Percentiles rank a stretch among this genome's conserved stretches.
These are phyloP conservation scores for Microcebus jonahi DNA, from an alignment of 2,113 vertebrate species.

Conservation along the genomic window DNA sequence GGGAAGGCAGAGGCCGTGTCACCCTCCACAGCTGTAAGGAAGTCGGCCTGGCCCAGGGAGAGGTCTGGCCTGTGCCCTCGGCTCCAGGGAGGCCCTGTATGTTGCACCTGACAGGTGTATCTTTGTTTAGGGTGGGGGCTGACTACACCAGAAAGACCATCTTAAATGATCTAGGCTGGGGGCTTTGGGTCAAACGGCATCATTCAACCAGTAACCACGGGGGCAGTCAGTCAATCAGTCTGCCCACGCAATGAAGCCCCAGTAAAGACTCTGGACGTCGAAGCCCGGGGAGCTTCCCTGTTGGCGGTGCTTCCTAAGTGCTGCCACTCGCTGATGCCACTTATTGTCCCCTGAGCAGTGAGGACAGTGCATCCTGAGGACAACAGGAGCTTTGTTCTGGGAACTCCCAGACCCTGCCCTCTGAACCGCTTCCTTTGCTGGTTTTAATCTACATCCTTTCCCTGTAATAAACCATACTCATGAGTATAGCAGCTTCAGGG, in stretches of 20 bases:
- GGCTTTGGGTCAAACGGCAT: not conserved
- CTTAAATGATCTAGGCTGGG: not conserved
- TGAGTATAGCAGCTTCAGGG: no score
- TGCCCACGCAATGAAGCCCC: not conserved
- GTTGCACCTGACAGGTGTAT: not conserved
- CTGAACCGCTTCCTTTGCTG: not conserved
- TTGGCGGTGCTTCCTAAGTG: not conserved
- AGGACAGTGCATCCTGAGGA: not conserved
- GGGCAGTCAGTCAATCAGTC: no score
- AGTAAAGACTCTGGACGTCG: not conserved
- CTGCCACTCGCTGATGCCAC: not conserved
- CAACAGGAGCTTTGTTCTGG: not conserved
- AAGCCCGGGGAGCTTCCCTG: not conserved
- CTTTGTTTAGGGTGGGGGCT: not conserved
- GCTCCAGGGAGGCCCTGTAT: no score
- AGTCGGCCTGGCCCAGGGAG: fast-evolving
- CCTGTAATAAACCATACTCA: not conserved
- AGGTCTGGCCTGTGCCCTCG: not conserved
- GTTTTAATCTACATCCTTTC: not conserved
- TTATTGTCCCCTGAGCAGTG: no score
- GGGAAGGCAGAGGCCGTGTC: not conserved
- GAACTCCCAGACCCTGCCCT: not conserved
- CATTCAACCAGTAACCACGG: not conserved
- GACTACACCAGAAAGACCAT: not conserved
- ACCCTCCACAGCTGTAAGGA: not conserved